Conservation (phyloP, 2,113 vertebrate genomes). For the Seriola quinqueradiata region DNA sequence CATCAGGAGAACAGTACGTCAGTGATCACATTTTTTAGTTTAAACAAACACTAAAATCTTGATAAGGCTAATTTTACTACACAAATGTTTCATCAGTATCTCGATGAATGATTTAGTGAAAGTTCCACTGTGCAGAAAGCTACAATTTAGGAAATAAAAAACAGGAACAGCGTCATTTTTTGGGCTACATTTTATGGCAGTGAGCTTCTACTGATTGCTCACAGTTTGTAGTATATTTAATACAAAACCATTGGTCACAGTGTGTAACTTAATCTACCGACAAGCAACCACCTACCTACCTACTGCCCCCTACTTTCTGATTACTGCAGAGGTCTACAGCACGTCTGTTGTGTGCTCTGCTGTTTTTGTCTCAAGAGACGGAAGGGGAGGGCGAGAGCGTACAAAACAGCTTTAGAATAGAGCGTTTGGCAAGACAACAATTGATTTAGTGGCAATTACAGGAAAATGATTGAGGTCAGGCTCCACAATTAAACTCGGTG, state of each 20-base stretch:
- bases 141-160: too few species aligned
- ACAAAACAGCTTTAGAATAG: slow-evolving; percentile 22
- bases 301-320: not conserved
- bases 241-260: not conserved
- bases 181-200: not conserved
- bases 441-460: slow-evolving; percentile 50
- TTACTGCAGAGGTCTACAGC: slow-evolving; percentile 21
- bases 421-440: slow-evolving; percentile 54
- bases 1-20: not conserved
- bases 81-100: not conserved
- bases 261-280: not conserved
- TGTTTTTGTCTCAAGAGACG: slow-evolving; percentile 24
- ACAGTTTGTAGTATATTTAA: not conserved
- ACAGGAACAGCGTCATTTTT: too few species aligned
- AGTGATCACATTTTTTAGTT: not conserved
- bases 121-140: not conserved
- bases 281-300: not conserved
- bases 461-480: slow-evolving; percentile 40
- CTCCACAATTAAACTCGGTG: not conserved
- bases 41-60: not conserved
- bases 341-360: slow-evolving; percentile 28
- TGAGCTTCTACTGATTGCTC: not conserved
- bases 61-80: not conserved
- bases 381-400: slow-evolving; percentile 6
- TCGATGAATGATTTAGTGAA: not conserved